Conservation (phyloP, 1,140 invertebrate genomes). For the Bombus pyrosoma region DNA sequence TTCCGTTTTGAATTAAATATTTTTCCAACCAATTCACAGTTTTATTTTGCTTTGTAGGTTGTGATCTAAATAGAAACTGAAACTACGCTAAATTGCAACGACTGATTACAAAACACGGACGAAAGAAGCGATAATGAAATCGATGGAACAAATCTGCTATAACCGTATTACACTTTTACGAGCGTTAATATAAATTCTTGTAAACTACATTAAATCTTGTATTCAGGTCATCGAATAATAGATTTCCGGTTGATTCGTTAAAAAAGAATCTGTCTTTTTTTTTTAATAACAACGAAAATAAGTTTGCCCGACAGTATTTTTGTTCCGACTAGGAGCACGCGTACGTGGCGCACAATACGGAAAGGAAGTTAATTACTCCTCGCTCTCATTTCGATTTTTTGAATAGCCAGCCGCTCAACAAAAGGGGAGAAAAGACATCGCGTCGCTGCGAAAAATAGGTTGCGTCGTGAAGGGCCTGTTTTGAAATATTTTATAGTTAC, state of each 20-base stretch:
- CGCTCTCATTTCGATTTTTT: slow-evolving; percentile 49
- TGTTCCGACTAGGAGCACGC: slow-evolving; percentile 29
- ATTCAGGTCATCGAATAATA: slow-evolving; percentile 45
- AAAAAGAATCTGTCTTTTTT: background rate
- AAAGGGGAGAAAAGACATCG: slow-evolving; percentile 30
- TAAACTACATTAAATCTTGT: background rate
- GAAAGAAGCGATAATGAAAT: background rate
- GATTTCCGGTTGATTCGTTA: slow-evolving; percentile 9
- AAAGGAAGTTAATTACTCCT: slow-evolving; percentile 51
- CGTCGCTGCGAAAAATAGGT: slow-evolving; percentile 28
- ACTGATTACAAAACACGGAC: too few species aligned
- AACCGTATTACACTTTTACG: background rate
- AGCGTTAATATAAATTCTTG: background rate
- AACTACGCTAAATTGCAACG: too few species aligned
- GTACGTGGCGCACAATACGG: slow-evolving; percentile 27
- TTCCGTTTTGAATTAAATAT: background rate
- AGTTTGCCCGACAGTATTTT: slow-evolving; percentile 37
- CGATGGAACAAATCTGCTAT: background rate
- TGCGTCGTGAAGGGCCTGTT: slow-evolving; percentile 5
- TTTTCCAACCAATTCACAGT: background rate
- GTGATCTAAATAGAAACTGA: too few species aligned
- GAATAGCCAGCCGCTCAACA: slow-evolving; percentile 20
- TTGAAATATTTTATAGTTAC: background rate
- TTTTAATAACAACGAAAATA: slow-evolving; percentile 36
- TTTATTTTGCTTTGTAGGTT: background rate